Evolutionary conservation across 1,140 invertebrate genomes (phyloP).

Genomic region (Drosophila pallidifrons): DNA sequence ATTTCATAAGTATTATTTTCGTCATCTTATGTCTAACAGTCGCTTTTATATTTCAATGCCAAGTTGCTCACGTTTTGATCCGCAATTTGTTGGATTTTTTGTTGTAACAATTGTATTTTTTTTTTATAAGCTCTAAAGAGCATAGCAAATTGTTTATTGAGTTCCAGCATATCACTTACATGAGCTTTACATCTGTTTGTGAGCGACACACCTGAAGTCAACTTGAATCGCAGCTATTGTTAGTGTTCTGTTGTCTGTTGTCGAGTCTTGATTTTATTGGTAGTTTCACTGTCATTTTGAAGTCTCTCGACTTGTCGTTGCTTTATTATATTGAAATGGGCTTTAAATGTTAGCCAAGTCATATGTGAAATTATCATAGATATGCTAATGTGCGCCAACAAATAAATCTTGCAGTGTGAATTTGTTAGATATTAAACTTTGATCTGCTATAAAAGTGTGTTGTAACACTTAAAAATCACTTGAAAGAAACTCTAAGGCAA

Average conservation of each 20-base stretch:
- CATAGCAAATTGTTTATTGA: conserved; percentile 67
- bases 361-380: conserved; percentile 28
- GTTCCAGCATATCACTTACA: conserved; percentile 49
- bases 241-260: conserved; percentile 38
- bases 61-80: conserved; percentile 68
- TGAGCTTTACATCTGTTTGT: conserved; percentile 60
- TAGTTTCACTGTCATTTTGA: conserved; percentile 53
- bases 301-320: conserved; percentile 29
- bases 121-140: conserved; percentile 76
- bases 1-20: conserved; percentile 59
- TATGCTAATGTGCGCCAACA: conserved; percentile 5
- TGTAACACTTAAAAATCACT: neutral
- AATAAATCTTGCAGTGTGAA: conserved; percentile 7
- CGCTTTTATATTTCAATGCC: conserved; percentile 67
- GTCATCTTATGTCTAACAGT: conserved; percentile 55
- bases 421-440: neutral
- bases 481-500: neutral
- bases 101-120: conserved; percentile 27
- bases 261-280: conserved; percentile 49
- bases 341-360: conserved; percentile 27
- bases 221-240: conserved; percentile 24
- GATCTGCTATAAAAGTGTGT: neutral
- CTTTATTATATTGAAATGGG: conserved; percentile 63
- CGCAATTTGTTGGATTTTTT: conserved; percentile 65
- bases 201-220: conserved; percentile 40